Percentiles rank a stretch among this genome's conserved stretches.
These are phyloP conservation scores for Coecobrya sp. DNA, from an alignment of 2,888 invertebrate species.

Conservation along the genomic window DNA sequence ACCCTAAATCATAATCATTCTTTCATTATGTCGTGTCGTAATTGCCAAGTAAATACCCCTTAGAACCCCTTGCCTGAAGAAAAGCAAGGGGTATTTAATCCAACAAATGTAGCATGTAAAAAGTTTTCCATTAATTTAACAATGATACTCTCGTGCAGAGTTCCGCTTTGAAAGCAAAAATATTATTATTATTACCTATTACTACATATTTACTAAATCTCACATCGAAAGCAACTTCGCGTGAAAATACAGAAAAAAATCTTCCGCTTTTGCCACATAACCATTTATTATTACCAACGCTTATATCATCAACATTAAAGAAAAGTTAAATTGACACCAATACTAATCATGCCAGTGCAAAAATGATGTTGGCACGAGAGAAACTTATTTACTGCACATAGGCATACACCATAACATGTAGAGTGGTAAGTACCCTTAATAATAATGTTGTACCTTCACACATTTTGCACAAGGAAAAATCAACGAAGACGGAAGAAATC, in stretches of 20 bases:
- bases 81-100: conserved; percentile 27
- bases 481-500: conserved; percentile 38
- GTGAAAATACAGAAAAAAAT: conserved; percentile 54
- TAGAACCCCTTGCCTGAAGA: conserved; percentile 14
- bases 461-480: conserved; percentile 25
- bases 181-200: not conserved
- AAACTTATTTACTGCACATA: conserved; percentile 29
- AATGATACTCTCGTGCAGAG: conserved; percentile 20
- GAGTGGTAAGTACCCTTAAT: conserved; percentile 3
- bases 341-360: conserved; percentile 42
- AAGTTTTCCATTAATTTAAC: conserved; percentile 48
- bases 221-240: conserved; percentile 40
- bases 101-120: conserved; percentile 50
- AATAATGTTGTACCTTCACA: not conserved
- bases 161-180: conserved; percentile 26
- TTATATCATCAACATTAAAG: conserved; percentile 56
- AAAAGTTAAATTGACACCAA: conserved; percentile 71
- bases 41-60: conserved; percentile 36
- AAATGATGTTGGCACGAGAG: conserved; percentile 57
- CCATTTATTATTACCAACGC: not conserved
- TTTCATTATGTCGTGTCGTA: conserved; percentile 31
- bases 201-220: not conserved
- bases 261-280: conserved; percentile 50
- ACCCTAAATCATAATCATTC: conserved; percentile 15
- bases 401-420: not conserved